Evolutionary conservation across 2,888 invertebrate genomes (phyloP), one percentile per base, ranked within the genome.

Genomic region (Ypsolopha scabrella): DNA sequence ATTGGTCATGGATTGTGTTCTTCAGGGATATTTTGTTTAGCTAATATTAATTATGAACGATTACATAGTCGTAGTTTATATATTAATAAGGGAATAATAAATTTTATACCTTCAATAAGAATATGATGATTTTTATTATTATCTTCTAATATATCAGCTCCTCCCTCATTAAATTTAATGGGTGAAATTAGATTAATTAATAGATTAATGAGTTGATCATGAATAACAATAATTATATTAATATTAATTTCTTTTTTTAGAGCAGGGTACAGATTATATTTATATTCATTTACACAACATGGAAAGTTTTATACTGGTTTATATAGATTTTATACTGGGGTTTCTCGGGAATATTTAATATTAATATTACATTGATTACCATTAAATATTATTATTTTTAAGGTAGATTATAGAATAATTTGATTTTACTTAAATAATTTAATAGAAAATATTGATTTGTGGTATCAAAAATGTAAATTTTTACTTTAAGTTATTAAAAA

Each of bases 371-470:
- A 90, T 88, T 90, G 88, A 74, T 67, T 90, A 57, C 89, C 89
- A 61, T 87, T 90, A 80, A 90, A 90, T 89, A 67, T 90, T 61
- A 68, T 89, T 71, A 71, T 90, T 81, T 72, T 90, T 68, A 88
- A 87, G 60, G 70, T 87, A 64, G 87, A 88, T 69, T 75, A 75
- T 64, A 68, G 75, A 67, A 67, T 82, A 69, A 73, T 87, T 70
- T 88, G 80, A 67, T 72, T 88, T 75, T 82, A 82, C 75, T 89
- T 89, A 88, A 88, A 85, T 90, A 90, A 88, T 91, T 91, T 89
- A 90, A 80, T 47, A 58, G 89, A 49, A 90, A 90, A 90, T 88
- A 77, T 88, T 89, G 88, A 89, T 89, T 90, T 91, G 90, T 91
- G 90, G 87, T 64, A 54, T 89, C 87, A 89, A 85, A 76, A 83